A percentile compares a stretch with the other conserved stretches of the same genome.
phyloP scores from a whole-genome alignment of 2,797 vertebrate species.

The Megaceryle alcyon region DNA sequence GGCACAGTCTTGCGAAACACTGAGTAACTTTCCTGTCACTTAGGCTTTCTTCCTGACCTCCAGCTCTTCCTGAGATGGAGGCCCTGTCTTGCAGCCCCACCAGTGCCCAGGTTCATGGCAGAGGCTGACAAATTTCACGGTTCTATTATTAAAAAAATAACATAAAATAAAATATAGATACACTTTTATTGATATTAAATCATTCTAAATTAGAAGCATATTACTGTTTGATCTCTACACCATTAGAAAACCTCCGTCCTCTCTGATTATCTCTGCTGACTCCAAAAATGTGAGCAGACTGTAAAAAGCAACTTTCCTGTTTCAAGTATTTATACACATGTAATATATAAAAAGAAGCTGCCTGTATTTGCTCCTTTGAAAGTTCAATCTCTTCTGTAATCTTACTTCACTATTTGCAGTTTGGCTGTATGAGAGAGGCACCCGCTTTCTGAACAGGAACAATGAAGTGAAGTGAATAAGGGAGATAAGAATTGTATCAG shows the following conservation, averaged over 20 bases:
- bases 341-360: not conserved
- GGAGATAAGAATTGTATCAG: not conserved
- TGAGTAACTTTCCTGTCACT: not conserved
- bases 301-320: not conserved
- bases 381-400: not conserved
- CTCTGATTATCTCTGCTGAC: not conserved
- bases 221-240: not conserved
- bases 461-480: not conserved
- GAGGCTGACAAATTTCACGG: not conserved
- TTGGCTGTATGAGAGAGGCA: not conserved
- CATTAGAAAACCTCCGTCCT: not conserved
- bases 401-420: constrained; percentile 38
- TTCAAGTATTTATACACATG: not conserved
- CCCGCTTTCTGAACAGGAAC: not conserved
- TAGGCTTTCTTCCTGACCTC: not conserved
- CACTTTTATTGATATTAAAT: not conserved
- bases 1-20: not conserved
- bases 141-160: not conserved
- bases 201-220: not conserved
- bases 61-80: not conserved
- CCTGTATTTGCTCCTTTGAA: not conserved
- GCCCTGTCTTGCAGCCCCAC: not conserved
- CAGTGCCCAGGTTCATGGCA: not conserved
- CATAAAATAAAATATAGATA: not conserved
- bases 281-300: not conserved